These are phyloP conservation scores for Idaea straminata DNA, from an alignment of 2,888 invertebrate species.

Conservation along the genomic window DNA sequence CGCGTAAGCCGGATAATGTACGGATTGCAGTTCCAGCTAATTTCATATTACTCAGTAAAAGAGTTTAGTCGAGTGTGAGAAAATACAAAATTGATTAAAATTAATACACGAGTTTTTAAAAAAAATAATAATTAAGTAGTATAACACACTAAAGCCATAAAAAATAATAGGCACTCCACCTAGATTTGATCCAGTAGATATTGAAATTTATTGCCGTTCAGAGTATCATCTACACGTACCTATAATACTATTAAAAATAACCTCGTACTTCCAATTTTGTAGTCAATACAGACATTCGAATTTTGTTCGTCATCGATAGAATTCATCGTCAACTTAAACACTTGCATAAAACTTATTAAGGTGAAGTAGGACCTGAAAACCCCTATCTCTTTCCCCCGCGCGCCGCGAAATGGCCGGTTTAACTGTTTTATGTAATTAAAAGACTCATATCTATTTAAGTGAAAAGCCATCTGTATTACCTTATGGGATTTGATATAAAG, in stretches of 20 bases:
- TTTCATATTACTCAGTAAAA: constrained; percentile 5
- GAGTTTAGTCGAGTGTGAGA: constrained; percentile 6
- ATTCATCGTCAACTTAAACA: constrained; percentile 19
- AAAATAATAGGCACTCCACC: constrained; percentile 11
- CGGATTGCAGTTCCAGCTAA: background rate
- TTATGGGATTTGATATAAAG: too few relatives aligned
- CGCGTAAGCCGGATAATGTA: constrained; percentile 6
- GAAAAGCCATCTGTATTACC: too few relatives aligned
- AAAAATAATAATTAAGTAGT: constrained; percentile 4
- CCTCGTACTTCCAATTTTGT: constrained; percentile 23
- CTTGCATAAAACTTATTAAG: constrained; percentile 16
- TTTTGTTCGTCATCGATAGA: constrained; percentile 20
- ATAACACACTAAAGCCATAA: constrained; percentile 6
- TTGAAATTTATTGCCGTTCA: constrained; percentile 3
- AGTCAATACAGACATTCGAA: constrained; percentile 19
- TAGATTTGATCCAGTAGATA: background rate
- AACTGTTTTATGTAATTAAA: too few relatives aligned
- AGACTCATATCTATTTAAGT: too few relatives aligned
- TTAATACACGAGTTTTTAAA: constrained; percentile 7
- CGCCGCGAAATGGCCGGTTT: too few relatives aligned
- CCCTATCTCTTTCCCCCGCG: too few relatives aligned
- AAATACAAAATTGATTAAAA: background rate
- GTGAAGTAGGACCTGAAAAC: too few relatives aligned
- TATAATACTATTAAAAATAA: constrained; percentile 19
- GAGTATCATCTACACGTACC: background rate